Conservation (phyloP, 1,140 invertebrate genomes). For the Musca domestica region DNA sequence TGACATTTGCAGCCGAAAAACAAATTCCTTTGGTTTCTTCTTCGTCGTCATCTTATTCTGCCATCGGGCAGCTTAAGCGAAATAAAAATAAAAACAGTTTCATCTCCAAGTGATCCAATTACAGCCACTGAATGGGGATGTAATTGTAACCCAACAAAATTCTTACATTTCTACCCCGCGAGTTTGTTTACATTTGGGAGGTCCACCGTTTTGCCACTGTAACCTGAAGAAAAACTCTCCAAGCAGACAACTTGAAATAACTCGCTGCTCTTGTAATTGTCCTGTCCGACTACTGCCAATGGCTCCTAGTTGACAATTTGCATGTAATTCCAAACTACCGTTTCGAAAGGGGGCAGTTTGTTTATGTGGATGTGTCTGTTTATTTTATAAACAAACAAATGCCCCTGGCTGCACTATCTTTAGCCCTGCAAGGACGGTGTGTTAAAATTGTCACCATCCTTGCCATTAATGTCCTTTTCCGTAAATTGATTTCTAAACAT, state of each 20-base stretch:
- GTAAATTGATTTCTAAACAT: not conserved
- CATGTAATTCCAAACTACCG: not conserved
- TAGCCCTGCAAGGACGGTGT: not conserved
- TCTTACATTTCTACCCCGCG: not conserved
- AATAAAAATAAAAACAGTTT: not conserved
- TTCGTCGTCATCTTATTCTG: not conserved
- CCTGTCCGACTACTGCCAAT: not conserved
- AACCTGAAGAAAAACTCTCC: not conserved
- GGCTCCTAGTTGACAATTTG: not conserved
- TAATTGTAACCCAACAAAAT: not conserved
- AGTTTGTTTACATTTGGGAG: conserved; percentile 19
- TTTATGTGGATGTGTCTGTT: conserved; percentile 1
- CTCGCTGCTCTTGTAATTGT: not conserved
- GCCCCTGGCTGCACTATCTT: not conserved
- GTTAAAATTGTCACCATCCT: conserved; percentile 1
- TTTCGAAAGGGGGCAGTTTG: not conserved
- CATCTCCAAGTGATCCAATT: not conserved
- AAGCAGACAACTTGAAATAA: not conserved
- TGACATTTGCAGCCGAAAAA: not conserved
- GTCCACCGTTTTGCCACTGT: conserved; percentile 8
- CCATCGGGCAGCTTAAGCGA: too few species aligned
- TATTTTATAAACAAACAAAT: conserved; percentile 18
- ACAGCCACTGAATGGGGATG: not conserved
- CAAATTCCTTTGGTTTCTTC: not conserved
- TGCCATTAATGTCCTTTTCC: not conserved